Conservation (phyloP, 1,140 invertebrate species). For the Zaprionus ghesquierei region DNA sequence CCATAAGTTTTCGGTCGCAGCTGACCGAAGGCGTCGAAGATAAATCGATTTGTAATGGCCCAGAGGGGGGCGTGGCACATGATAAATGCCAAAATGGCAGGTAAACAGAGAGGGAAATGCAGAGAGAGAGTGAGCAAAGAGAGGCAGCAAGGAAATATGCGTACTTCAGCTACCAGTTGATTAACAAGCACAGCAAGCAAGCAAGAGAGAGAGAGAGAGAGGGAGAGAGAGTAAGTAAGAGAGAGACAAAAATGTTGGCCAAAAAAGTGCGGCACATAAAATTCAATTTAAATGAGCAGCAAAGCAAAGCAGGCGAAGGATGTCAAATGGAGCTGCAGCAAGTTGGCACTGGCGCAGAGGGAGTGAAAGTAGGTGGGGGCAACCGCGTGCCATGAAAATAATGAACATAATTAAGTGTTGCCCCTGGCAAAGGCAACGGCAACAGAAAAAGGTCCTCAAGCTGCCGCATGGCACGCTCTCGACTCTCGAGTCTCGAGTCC, state of each 20-base stretch:
- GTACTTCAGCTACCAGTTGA: conserved; percentile 49
- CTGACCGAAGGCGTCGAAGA: conserved; percentile 32
- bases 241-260: background rate
- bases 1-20: conserved; percentile 63
- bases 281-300: conserved; percentile 78
- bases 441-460: conserved; percentile 18
- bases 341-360: background rate
- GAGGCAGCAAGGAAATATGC: conserved; percentile 15
- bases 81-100: conserved; percentile 59
- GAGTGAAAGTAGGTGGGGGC: conserved; percentile 21
- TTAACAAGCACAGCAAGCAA: conserved; percentile 52
- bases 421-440: conserved; percentile 66
- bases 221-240: conserved; percentile 9
- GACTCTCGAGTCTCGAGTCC: background rate
- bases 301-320: conserved; percentile 9
- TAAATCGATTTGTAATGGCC: conserved; percentile 81
- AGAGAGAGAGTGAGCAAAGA: background rate
- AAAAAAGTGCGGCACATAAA: conserved; percentile 50
- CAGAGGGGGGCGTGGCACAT: conserved; percentile 26
- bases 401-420: conserved; percentile 81
- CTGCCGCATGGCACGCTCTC: background rate
- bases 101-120: conserved; percentile 38
- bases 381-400: conserved; percentile 78
- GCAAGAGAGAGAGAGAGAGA: background rate
- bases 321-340: conserved; percentile 14